Percentiles rank a stretch among this genome's conserved stretches.
phyloP scores from a whole-genome alignment of 2,888 invertebrate species.

The Dromius quadrimaculatus region DNA sequence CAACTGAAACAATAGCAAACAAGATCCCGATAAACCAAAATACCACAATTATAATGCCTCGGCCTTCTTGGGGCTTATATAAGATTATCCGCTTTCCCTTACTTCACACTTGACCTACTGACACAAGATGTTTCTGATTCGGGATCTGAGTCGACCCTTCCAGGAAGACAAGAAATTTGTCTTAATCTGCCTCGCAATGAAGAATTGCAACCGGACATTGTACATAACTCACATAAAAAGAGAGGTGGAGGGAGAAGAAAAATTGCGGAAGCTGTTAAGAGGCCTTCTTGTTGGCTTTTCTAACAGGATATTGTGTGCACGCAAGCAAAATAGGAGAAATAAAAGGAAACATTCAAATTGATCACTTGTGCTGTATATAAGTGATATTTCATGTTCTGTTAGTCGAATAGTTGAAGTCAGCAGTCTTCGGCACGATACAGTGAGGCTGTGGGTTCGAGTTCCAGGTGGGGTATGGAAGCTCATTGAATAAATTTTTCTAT shows the following conservation, averaged over 20 bases:
- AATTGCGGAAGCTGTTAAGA: constrained; percentile 7
- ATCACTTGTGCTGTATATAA: too few relatives aligned
- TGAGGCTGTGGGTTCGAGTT: too few relatives aligned
- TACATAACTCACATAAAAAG: constrained; percentile 28
- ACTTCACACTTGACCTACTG: constrained; percentile 2
- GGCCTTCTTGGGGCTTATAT: constrained; percentile 17
- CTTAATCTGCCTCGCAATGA: constrained; percentile 42
- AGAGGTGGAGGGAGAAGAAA: not conserved
- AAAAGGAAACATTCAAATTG: not conserved
- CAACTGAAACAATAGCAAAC: too few relatives aligned
- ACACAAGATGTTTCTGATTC: not conserved
- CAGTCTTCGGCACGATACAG: too few relatives aligned
- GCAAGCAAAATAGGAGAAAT: too few relatives aligned
- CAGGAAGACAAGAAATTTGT: constrained; percentile 35
- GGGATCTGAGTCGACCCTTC: not conserved
- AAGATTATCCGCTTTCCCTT: not conserved
- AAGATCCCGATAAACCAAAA: constrained; percentile 12
- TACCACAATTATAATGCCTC: not conserved
- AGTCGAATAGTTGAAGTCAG: too few relatives aligned
- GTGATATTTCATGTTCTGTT: too few relatives aligned
- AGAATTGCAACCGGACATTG: constrained; percentile 36
- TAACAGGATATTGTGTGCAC: not conserved
- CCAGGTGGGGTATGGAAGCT: too few relatives aligned
- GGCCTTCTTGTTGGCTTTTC: constrained; percentile 1
- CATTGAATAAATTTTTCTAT: too few relatives aligned